Base-by-base conservation (phyloP, 2,113 vertebrate species). In the Lampris incognitus region DNA sequence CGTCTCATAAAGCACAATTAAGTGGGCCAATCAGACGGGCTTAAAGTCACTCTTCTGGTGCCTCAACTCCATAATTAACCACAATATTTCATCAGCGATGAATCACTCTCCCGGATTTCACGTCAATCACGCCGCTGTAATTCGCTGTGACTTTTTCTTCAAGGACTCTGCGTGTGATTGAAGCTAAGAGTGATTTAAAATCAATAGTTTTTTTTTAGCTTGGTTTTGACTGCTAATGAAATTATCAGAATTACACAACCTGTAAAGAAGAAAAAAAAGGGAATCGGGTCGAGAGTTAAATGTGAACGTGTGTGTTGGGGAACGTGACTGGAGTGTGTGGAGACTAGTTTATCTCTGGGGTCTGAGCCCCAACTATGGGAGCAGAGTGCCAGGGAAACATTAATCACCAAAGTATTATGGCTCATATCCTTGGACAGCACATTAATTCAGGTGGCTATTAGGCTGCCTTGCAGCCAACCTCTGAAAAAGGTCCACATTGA, bases 1-100 rank as follows among this genome's bases (percentile, higher is more conserved):
- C 57, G 73, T 87, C 90, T 93, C 88, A 92, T 93, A 93, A 92
- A 93, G 90, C 89, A 94, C 93, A 94, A 94, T 93, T 94, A 94
- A 93, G 91, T 91, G 92, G 88, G 91, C 92, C 93, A 94, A 94
- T 94, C 94, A 94, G 89, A 93, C 88, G 69, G 91, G 93, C 92
- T 93, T 94, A 91, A 91, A 93, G 91, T 93, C 90, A 91, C 92
- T 91, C 88, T 85, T 93, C 90, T 87, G 78, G 89, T 84, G 85
- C 92, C 84, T 92, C 83, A 76, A 93, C 91, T 89, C 76, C 81
- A 91, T 94, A 93, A 94, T 94, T 93, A 93, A 94, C 91, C 92
- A 93, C 94, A 94, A 94, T 93, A 94, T 91, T 93, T 92, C 92
- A 94, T 94, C 92, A 93, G 87, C 83, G 75, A 84, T 81, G 84